A percentile compares a stretch with the other conserved stretches of the same genome.
Conservation (phyloP, 2,888 invertebrate genomes). For the Ophion costatus region DNA sequence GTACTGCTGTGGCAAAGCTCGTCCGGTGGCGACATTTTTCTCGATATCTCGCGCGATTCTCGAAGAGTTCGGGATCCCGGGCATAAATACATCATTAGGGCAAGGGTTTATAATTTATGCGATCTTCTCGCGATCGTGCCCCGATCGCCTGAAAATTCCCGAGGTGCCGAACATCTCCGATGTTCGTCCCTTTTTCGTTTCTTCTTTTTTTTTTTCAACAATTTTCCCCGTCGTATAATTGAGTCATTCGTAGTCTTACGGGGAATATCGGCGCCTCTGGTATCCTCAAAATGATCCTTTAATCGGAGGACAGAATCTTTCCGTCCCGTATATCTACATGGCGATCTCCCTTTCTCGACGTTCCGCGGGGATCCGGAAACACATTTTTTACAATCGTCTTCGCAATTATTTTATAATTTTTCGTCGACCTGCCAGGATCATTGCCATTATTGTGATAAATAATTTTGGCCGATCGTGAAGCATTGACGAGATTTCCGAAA, state of each 20-base stretch:
- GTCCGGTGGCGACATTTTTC: background rate
- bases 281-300: conserved; percentile 32
- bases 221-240: conserved; percentile 17
- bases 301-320: conserved; percentile 26
- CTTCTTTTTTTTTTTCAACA: background rate
- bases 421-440: background rate
- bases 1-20: too few species aligned
- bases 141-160: conserved; percentile 13
- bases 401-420: background rate
- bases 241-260: conserved; percentile 46
- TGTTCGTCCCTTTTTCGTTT: background rate
- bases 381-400: background rate
- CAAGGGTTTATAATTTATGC: conserved; percentile 21
- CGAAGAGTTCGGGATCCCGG: conserved; percentile 1
- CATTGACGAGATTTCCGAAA: background rate
- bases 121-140: conserved; percentile 21
- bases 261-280: conserved; percentile 11
- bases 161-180: background rate
- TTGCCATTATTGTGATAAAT: background rate
- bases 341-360: background rate
- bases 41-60: conserved; percentile 18
- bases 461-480: background rate
- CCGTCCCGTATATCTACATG: too few species aligned
- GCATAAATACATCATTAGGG: conserved; percentile 41
- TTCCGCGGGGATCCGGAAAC: background rate